Percentiles rank a stretch among this genome's conserved stretches.
Conservation (phyloP, 2,797 vertebrate species). For the Manis javanica region DNA sequence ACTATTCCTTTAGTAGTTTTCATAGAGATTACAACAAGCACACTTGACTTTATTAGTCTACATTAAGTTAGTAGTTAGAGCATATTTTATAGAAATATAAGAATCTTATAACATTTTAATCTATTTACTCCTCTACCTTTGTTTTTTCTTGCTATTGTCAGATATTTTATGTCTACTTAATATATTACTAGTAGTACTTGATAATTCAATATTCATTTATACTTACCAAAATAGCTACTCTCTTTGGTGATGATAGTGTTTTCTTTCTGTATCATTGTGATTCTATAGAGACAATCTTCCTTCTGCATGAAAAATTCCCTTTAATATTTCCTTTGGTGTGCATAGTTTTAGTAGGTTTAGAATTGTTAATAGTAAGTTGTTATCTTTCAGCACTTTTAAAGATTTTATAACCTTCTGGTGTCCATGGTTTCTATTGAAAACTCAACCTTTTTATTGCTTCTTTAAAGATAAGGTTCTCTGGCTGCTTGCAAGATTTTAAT, state of each 20-base stretch:
- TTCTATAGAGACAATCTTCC: not conserved
- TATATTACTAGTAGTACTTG: not conserved
- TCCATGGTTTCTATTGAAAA: not conserved
- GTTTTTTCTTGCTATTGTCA: not conserved
- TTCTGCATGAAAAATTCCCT: not conserved
- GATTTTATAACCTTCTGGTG: not conserved
- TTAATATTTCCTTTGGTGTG: not conserved
- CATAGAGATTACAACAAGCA: no score
- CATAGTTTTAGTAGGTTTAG: not conserved
- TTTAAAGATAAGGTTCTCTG: not conserved
- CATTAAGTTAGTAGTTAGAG: not conserved
- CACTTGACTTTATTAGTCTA: not conserved
- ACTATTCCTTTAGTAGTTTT: not conserved
- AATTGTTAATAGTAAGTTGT: not conserved
- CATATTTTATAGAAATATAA: not conserved
- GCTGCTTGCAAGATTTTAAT: not conserved
- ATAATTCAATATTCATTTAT: not conserved
- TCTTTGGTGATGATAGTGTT: not conserved
- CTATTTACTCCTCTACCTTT: not conserved
- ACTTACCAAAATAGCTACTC: not conserved
- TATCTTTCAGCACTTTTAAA: not conserved
- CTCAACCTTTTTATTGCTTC: not conserved
- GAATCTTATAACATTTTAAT: not conserved
- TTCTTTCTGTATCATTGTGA: not conserved
- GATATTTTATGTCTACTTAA: not conserved